Percentiles rank a stretch among this genome's conserved stretches.
These are phyloP conservation scores for Callaeas wilsoni DNA, from an alignment of 2,113 vertebrate genomes.

Conservation along the genomic window DNA sequence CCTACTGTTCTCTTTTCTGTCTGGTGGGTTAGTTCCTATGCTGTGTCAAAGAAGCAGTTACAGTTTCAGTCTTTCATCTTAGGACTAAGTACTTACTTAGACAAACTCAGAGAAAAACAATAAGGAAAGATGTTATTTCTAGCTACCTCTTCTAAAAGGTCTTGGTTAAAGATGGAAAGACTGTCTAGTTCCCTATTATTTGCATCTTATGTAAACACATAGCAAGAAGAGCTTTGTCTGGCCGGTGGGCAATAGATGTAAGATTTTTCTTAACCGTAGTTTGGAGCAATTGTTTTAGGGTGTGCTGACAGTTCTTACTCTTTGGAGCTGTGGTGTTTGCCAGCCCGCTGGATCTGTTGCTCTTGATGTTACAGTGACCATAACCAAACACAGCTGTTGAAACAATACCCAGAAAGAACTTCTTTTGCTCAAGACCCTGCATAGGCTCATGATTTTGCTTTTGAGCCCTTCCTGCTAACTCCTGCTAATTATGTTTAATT, in stretches of 20 bases:
- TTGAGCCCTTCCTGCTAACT: background rate
- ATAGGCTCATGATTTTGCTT: background rate
- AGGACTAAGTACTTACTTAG: background rate
- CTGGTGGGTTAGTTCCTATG: background rate
- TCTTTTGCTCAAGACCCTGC: background rate
- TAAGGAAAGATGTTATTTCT: background rate
- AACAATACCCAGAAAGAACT: background rate
- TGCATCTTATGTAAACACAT: background rate
- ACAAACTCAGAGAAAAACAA: background rate
- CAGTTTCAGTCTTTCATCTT: background rate
- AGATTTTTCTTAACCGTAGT: background rate
- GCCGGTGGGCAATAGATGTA: background rate
- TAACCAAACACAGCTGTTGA: background rate
- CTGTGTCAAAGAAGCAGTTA: background rate
- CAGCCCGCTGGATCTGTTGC: accelerated
- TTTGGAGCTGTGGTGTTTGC: background rate
- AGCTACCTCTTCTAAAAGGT: background rate
- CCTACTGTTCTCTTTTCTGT: background rate
- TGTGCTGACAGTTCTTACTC: background rate
- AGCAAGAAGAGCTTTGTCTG: background rate
- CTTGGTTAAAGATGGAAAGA: background rate
- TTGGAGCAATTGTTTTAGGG: background rate
- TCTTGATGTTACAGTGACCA: background rate
- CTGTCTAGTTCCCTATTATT: background rate
- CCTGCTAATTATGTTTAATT: background rate